A percentile compares a stretch with the other conserved stretches of the same genome.
These are phyloP conservation scores for Dasypolia templi DNA, from an alignment of 2,888 invertebrate species.

Conservation along the genomic window DNA sequence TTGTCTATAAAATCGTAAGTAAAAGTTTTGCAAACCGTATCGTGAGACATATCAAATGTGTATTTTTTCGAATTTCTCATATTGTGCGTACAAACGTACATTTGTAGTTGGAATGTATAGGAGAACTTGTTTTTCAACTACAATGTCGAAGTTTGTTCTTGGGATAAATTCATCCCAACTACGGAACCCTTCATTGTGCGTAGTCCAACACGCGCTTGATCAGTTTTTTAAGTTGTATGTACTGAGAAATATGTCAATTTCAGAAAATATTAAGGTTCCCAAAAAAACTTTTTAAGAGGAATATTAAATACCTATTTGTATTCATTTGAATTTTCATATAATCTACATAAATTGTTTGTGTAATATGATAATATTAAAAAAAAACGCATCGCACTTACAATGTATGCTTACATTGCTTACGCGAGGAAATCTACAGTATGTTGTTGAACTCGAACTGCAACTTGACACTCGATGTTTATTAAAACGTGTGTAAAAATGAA, in stretches of 20 bases:
- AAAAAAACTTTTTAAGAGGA: not conserved
- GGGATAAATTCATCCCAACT: no score
- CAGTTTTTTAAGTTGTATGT: no score
- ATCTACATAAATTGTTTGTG: not conserved
- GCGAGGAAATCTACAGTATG: not conserved
- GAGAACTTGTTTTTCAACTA: no score
- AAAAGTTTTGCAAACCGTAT: not conserved
- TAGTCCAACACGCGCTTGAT: no score
- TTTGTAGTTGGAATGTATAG: no score
- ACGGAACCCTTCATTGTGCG: no score
- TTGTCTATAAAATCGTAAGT: not conserved
- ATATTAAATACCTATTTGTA: not conserved
- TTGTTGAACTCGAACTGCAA: not conserved
- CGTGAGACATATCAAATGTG: not conserved
- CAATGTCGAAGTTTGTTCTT: no score
- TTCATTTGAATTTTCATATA: slow-evolving; percentile 5
- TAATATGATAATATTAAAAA: not conserved
- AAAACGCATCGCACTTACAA: not conserved
- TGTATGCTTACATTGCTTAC: not conserved
- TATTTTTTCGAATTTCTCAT: no score
- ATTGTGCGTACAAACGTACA: not conserved
- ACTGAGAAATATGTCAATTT: no score
- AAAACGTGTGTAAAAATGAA: no score
- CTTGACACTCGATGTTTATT: not conserved
- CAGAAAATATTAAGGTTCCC: no score